Conservation (phyloP, 2,888 invertebrate species). For the Halocaridina rubra region DNA sequence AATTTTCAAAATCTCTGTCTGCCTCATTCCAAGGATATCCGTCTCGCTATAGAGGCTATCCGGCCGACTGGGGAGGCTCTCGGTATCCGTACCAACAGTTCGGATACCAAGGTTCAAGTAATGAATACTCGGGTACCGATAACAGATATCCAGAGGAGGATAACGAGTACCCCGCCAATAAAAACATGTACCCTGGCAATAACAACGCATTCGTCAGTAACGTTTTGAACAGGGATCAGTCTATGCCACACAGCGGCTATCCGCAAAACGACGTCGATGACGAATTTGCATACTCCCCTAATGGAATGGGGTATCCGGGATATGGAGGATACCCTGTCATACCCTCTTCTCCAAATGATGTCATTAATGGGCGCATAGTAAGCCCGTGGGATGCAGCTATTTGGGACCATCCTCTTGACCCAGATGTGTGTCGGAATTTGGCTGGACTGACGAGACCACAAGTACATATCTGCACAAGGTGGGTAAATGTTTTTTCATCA, state of each 20-base stretch:
- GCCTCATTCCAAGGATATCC: slow-evolving; percentile 16
- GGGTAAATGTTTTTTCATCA: too few relatives aligned
- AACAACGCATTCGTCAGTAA: neutral
- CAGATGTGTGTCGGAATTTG: slow-evolving; percentile 38
- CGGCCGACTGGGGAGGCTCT: neutral
- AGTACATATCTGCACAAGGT: slow-evolving; percentile 34
- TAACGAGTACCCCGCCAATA: neutral
- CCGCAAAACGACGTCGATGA: slow-evolving; percentile 4
- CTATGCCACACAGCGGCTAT: neutral
- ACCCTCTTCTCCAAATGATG: slow-evolving; percentile 42
- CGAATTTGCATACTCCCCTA: neutral
- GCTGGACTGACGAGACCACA: slow-evolving; percentile 36
- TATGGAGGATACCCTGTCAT: slow-evolving; percentile 38
- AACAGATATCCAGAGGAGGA: neutral
- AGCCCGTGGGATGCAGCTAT: slow-evolving; percentile 35
- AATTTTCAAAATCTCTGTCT: neutral
- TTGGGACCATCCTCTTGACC: slow-evolving; percentile 47
- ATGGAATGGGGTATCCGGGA: slow-evolving; percentile 21
- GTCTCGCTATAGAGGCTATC: slow-evolving; percentile 16
- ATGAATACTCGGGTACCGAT: neutral
- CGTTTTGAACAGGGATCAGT: neutral
- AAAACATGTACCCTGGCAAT: neutral
- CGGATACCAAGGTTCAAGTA: neutral
- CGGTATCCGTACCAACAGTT: neutral
- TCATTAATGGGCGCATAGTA: slow-evolving; percentile 23